Base-by-base conservation (phyloP, 2,113 vertebrate species). In the Triplophysa dalaica region DNA sequence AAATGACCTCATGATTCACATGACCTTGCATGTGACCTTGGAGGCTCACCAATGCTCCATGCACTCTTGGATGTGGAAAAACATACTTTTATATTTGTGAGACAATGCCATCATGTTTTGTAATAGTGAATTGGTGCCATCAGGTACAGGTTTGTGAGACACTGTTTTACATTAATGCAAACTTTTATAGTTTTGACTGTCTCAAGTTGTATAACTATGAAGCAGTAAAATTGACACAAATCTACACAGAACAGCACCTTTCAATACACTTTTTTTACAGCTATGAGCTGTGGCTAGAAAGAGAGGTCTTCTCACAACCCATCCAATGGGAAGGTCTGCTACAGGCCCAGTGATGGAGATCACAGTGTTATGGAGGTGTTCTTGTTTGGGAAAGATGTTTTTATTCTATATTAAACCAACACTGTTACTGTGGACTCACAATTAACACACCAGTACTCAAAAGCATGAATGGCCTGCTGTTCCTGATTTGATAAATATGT, bases 311-410 rank as follows among this genome's bases (percentile, higher is more conserved):
- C 85, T 94, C 97, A 0, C 95, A 98, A 89, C 96, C 97, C 24
- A 98, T 99, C 85, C 94, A 93, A 72, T 99, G 98, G 98, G 98
- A 99, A 86, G 95, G 98, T 76, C 93, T 99, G 65, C 94, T 99
- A 45, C 92, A 94, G 83, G 78, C 89, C 13, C 88, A 89, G 11
- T 92, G 84, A 81, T 61, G 82, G 8, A 13, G 45, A 21, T 21
- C 19, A 58, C 54, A 21, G 26, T 29, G 2, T 29, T 29, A 29
- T 29, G 16, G 19, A 21, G 19, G 54, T 21, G 54, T 19, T 58
- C 5, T 58, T 17, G 52, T 69, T 10, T 17, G 67, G 26, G 22
- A 48, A 21, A 62, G 33, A 19, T 67, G 19, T 33, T 22, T 63
- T 68, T 21, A 38, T 21, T 58, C 24, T 62, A 33, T 38, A 19